phyloP scores from a whole-genome alignment of 2,888 invertebrate species.

The Drosophila imparisetae region DNA sequence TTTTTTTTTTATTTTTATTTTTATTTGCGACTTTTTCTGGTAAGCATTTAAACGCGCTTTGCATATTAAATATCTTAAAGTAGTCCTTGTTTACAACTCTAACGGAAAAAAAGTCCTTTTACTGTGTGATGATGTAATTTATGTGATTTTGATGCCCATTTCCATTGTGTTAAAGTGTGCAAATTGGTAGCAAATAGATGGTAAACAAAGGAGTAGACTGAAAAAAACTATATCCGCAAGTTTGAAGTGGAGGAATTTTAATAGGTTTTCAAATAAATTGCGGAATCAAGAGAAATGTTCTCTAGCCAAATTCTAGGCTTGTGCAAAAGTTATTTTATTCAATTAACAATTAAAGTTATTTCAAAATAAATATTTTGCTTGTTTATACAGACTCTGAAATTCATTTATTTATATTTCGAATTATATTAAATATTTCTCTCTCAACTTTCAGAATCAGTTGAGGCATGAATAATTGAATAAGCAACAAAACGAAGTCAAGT shows the following conservation, averaged over 20 bases:
- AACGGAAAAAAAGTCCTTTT: not conserved
- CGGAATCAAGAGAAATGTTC: not conserved
- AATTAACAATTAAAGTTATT: not conserved
- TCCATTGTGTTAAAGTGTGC: constrained; percentile 30
- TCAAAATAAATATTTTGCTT: not conserved
- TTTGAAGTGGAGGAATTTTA: not conserved
- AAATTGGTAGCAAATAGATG: not conserved
- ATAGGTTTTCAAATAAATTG: not conserved
- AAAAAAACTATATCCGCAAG: not conserved
- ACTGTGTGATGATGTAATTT: constrained; percentile 66
- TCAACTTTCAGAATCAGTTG: not conserved
- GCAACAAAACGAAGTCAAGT: constrained; percentile 3
- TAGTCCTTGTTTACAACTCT: constrained; percentile 30
- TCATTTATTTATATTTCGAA: not conserved
- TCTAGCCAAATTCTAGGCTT: not conserved
- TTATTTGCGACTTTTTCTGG: constrained; percentile 6
- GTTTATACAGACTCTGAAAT: not conserved
- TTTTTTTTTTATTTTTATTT: constrained; percentile 8
- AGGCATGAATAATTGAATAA: constrained; percentile 29
- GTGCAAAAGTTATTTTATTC: no score
- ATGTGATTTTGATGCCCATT: constrained; percentile 59
- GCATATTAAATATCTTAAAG: constrained; percentile 61
- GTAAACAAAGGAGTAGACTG: not conserved
- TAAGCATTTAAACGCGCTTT: constrained; percentile 47
- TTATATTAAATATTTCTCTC: not conserved